Conservation (phyloP, 2,888 invertebrate species). For the Eristalinus sepulchralis region DNA sequence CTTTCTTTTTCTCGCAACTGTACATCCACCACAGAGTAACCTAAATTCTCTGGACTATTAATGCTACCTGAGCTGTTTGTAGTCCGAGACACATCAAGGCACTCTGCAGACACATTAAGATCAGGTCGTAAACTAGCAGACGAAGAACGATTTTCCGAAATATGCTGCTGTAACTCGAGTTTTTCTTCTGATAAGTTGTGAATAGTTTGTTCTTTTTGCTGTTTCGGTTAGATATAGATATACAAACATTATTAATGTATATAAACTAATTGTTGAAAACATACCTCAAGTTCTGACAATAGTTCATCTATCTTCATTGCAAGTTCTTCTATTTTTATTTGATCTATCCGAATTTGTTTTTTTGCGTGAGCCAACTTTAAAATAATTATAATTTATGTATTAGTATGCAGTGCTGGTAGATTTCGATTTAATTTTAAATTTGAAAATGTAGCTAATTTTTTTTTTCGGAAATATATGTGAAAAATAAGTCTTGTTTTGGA, state of each 20-base stretch:
- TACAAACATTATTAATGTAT: background rate
- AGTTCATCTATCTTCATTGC: constrained; percentile 74
- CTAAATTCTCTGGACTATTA: constrained; percentile 78
- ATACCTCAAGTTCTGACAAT: constrained; percentile 72
- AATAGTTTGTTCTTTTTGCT: constrained; percentile 74
- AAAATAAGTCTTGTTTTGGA: no score
- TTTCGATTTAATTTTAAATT: background rate
- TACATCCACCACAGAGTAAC: constrained; percentile 78
- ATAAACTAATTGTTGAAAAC: background rate
- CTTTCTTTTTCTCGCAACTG: constrained; percentile 78
- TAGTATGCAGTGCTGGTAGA: background rate
- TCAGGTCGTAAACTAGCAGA: constrained; percentile 74
- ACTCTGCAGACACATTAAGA: constrained; percentile 76
- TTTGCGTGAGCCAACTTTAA: constrained; percentile 74
- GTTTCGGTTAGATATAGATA: constrained; percentile 12
- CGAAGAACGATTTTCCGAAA: constrained; percentile 76
- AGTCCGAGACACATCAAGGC: constrained; percentile 74
- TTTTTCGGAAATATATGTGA: no score
- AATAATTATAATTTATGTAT: background rate
- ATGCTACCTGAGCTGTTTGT: constrained; percentile 74
- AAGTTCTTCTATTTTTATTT: constrained; percentile 74
- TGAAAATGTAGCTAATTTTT: no score
- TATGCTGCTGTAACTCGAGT: constrained; percentile 76
- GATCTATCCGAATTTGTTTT: constrained; percentile 72
- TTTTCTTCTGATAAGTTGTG: constrained; percentile 74